Conservation (phyloP, 2,888 invertebrate species). For the Nowickia ferox region DNA sequence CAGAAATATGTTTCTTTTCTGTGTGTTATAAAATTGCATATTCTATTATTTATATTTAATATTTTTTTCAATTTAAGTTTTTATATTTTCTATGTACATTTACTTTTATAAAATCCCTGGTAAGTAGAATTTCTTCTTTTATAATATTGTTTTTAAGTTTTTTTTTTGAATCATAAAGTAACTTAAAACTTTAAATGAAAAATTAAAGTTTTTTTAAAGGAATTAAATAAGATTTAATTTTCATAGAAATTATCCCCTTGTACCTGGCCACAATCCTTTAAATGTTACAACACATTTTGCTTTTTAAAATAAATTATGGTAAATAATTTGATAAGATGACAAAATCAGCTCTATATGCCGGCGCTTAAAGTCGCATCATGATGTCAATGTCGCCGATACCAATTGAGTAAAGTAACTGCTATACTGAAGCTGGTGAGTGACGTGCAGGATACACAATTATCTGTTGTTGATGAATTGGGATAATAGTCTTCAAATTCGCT, state of each 20-base stretch:
- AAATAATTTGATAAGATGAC: slow-evolving; percentile 17
- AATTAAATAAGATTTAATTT: no score
- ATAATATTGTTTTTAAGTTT: not conserved
- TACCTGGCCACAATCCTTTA: not conserved
- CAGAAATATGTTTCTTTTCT: not conserved
- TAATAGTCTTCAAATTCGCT: slow-evolving; percentile 69
- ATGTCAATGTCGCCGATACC: slow-evolving; percentile 64
- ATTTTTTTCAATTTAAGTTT: not conserved
- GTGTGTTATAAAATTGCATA: not conserved
- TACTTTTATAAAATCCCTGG: no score
- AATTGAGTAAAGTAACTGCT: slow-evolving; percentile 39
- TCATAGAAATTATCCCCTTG: not conserved
- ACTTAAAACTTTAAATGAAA: no score
- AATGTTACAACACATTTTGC: slow-evolving; percentile 27
- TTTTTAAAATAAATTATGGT: not conserved
- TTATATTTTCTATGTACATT: not conserved
- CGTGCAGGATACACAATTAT: slow-evolving; percentile 6
- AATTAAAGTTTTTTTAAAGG: no score
- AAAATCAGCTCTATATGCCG: slow-evolving; percentile 39
- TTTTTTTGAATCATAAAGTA: not conserved
- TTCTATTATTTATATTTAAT: not conserved
- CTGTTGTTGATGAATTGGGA: slow-evolving; percentile 57
- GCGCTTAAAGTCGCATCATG: not conserved
- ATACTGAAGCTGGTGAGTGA: slow-evolving; percentile 48
- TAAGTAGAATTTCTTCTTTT: no score